These are phyloP conservation scores for Melikaiella ostensackeni DNA, from an alignment of 2,888 invertebrate genomes.

Conservation along the genomic window DNA sequence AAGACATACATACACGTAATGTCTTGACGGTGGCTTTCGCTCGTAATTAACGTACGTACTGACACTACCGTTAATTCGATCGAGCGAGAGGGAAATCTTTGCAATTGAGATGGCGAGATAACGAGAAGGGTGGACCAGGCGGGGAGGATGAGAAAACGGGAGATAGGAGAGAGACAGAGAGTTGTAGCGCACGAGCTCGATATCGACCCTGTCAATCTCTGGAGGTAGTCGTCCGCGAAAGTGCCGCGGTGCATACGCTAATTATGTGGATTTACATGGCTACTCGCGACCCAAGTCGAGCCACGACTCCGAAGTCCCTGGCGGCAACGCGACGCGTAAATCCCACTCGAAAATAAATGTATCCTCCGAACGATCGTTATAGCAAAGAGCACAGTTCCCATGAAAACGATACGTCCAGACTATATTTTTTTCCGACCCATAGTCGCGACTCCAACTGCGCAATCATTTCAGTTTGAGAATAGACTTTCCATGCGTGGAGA, in stretches of 20 bases:
- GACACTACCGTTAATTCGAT: slow-evolving; percentile 59
- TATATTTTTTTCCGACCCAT: background rate
- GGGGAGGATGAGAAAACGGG: slow-evolving; percentile 35
- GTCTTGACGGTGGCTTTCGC: slow-evolving; percentile 55
- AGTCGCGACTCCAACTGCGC: background rate
- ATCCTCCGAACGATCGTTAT: background rate
- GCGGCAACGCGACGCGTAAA: slow-evolving; percentile 43
- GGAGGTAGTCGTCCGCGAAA: slow-evolving; percentile 56
- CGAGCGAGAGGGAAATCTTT: slow-evolving; percentile 47
- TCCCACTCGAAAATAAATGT: slow-evolving; percentile 41
- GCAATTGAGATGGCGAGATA: slow-evolving; percentile 46
- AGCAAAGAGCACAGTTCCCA: slow-evolving; percentile 6
- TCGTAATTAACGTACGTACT: slow-evolving; percentile 63
- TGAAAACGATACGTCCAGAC: background rate
- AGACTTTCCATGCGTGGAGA: slow-evolving; percentile 18
- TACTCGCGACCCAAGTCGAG: slow-evolving; percentile 41
- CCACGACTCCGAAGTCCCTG: background rate
- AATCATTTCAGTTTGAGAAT: background rate
- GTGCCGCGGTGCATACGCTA: slow-evolving; percentile 59
- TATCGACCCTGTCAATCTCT: slow-evolving; percentile 64
- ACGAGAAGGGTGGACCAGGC: slow-evolving; percentile 48
- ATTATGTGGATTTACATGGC: slow-evolving; percentile 60
- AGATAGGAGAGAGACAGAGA: slow-evolving; percentile 43
- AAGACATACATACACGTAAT: slow-evolving; percentile 6
- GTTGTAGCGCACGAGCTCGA: slow-evolving; percentile 48